phyloP scores from a whole-genome alignment of 2,797 vertebrate genomes.

The Enteromius afrohamiltoni region DNA sequence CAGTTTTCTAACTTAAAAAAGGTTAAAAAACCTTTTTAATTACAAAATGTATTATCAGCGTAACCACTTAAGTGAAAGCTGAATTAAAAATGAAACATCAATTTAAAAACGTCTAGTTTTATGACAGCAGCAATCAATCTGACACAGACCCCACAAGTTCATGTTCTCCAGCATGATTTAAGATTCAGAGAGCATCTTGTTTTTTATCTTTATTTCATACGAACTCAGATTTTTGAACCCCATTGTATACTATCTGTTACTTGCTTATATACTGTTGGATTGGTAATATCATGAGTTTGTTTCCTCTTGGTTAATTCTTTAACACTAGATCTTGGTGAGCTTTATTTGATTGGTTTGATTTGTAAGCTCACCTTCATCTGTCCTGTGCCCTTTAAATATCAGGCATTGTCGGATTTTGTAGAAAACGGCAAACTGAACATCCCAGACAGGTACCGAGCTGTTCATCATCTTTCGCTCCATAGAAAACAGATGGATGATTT shows the following conservation, averaged over 20 bases:
- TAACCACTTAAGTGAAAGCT: neutral
- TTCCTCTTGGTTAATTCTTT: neutral
- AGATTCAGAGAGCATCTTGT: neutral
- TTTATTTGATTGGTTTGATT: neutral
- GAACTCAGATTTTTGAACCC: neutral
- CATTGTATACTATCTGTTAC: neutral
- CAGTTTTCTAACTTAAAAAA: slow-evolving; percentile 1
- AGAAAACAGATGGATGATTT: slow-evolving; percentile 32
- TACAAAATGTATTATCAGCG: neutral
- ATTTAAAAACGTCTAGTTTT: neutral
- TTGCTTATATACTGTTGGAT: neutral
- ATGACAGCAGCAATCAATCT: neutral
- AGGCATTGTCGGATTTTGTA: slow-evolving; percentile 1
- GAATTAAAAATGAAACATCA: neutral
- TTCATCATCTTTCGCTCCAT: slow-evolving; percentile 8
- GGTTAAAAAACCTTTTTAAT: neutral
- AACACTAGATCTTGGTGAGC: neutral
- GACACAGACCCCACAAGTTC: neutral
- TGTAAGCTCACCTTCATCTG: neutral
- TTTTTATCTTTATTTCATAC: neutral
- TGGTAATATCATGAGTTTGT: neutral
- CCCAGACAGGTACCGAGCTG: slow-evolving; percentile 24
- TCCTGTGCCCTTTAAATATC: slow-evolving; percentile 17
- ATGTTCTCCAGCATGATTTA: neutral
- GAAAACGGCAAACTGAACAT: neutral